Evolutionary conservation across 2,113 vertebrate species (phyloP).

Genomic region (Prunella himalayana): DNA sequence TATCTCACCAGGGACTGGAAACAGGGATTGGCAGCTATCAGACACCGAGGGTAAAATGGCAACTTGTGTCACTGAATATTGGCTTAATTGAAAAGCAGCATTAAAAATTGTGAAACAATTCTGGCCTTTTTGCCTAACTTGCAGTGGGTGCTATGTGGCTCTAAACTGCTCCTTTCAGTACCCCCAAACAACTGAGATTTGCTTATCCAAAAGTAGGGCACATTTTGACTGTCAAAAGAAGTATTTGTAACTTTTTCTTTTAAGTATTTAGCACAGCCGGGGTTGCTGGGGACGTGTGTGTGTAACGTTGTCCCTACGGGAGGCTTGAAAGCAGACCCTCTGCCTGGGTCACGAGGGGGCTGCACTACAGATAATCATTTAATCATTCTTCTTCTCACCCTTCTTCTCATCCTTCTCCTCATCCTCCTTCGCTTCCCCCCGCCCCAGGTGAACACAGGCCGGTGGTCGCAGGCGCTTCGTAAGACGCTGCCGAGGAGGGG

Average conservation of each 20-base stretch:
- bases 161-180: not conserved
- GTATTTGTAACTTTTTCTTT: not conserved
- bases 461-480: not conserved
- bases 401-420: not conserved
- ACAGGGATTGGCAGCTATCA: not conserved
- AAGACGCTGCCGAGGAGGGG: not conserved
- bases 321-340: not conserved
- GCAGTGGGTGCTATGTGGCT: not conserved
- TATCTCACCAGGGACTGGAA: not conserved
- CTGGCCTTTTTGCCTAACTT: not conserved
- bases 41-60: not conserved
- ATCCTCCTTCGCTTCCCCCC: not conserved
- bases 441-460: not conserved
- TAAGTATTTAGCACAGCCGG: not conserved
- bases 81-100: not conserved
- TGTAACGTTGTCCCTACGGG: rapidly evolving
- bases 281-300: too few species aligned
- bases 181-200: not conserved
- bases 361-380: not conserved
- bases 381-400: not conserved
- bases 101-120: not conserved
- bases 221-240: not conserved
- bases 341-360: not conserved
- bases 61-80: not conserved
- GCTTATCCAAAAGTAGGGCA: not conserved